These are phyloP conservation scores for Cephalotes varians DNA, from an alignment of 2,888 invertebrate genomes.

Conservation along the genomic window DNA sequence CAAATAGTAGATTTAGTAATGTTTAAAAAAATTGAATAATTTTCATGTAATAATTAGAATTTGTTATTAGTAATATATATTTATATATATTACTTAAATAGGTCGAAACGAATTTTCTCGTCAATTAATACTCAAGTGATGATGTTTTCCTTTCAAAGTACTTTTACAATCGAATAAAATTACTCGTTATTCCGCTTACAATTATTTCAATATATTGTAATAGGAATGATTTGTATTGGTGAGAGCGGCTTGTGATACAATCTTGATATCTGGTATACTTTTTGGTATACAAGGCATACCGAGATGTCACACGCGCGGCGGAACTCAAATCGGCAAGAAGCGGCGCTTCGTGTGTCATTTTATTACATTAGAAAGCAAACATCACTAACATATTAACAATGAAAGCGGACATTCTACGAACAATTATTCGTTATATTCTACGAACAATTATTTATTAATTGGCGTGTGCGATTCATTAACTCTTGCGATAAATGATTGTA, in stretches of 20 bases:
- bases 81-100: not conserved
- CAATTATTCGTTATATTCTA: slow-evolving; percentile 3
- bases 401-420: not conserved
- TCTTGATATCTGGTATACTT: not conserved
- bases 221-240: not conserved
- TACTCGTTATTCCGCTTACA: not conserved
- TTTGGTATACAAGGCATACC: not conserved
- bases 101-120: not conserved
- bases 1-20: not conserved
- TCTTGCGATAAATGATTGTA: not conserved
- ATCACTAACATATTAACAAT: not conserved
- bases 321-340: not conserved
- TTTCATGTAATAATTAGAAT: not conserved
- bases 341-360: no score
- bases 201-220: no score
- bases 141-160: not conserved
- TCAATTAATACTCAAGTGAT: not conserved
- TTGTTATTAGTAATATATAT: not conserved
- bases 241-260: not conserved
- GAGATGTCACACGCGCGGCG: not conserved
- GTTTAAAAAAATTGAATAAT: not conserved
- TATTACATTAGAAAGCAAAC: not conserved
- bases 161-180: not conserved
- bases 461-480: not conserved
- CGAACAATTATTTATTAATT: not conserved